Evolutionary conservation across 2,888 invertebrate genomes (phyloP), one percentile per base, ranked within the genome.

Genomic region (Temnothorax ravouxi): DNA sequence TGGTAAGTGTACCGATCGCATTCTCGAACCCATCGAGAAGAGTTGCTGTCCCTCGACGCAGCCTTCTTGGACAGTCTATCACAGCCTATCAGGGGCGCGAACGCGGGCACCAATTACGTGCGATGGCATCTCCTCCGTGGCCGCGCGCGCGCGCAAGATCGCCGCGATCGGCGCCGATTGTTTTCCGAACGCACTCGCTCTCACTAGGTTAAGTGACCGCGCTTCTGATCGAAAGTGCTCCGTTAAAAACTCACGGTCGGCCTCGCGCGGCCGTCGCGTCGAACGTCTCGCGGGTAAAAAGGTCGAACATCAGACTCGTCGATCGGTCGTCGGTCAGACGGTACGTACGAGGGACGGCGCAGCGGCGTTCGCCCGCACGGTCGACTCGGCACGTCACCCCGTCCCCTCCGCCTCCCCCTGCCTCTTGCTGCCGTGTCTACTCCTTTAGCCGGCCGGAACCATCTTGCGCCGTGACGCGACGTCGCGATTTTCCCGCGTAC

Each of bases 381-480:
- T 29, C 34, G 61, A 1, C 54, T 52, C 38, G 21, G 29, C 15
- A 13, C 29, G 2, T 4, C 5, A 15, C 62, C 38, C 9, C 18
- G 1, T 8, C 52, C 52, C 21, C 8, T 21, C 6, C 9, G 52
- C 8, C 21, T 13, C 11, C 1, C 11, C 21, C 9, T 2, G 0
- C 0, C 15, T 25, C 41, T 18, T 29, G 29, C 29, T 29, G 29
- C 41, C 29, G 41, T 38, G 61, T 21, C 25, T 6, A 6, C 6
- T 34, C 1, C 13, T 25, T 18, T 52, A 29, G 79, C 81, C 81
- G 81, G 75, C 75, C 75, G 75, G 75, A 76, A 76, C 75, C 75
- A 62, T 62, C 47, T 76, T 62, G 61, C 61, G 29, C 29, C 29
- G 29, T 29, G 29, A 29, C 29, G 75, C 34, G 75, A 66, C 44